phyloP scores from a whole-genome alignment of 2,797 vertebrate genomes.

The Eulemur mongoz region DNA sequence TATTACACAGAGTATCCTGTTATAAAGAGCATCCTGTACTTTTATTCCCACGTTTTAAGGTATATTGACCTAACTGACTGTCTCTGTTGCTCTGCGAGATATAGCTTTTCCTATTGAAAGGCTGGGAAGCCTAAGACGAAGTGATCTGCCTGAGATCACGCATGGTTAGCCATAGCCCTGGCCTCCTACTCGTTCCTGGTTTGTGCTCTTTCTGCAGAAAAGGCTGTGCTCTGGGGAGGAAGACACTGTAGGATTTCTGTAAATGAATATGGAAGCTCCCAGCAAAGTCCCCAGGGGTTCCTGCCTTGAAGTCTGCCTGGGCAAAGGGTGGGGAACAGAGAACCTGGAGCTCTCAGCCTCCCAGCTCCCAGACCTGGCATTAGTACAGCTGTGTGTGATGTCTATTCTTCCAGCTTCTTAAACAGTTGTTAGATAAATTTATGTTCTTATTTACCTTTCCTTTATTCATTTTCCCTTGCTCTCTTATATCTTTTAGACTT shows the following conservation, averaged over 20 bases:
- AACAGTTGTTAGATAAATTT: neutral
- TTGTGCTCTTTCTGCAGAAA: neutral
- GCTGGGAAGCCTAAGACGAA: neutral
- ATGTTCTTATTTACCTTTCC: neutral
- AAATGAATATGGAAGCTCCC: neutral
- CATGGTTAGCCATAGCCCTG: neutral
- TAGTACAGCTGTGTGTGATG: neutral
- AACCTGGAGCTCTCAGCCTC: neutral
- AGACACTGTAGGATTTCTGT: neutral
- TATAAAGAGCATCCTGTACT: neutral
- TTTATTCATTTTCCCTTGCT: neutral
- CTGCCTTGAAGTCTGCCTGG: neutral
- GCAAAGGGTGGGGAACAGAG: neutral
- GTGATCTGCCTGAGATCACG: neutral
- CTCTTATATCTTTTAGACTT: neutral
- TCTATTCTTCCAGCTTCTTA: slow-evolving; percentile 16
- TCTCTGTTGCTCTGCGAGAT: neutral
- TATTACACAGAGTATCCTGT: neutral
- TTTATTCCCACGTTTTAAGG: neutral
- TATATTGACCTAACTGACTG: neutral
- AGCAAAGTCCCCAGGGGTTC: neutral
- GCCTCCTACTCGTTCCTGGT: neutral
- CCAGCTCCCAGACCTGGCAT: neutral
- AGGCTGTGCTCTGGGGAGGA: neutral
- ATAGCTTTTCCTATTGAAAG: neutral